Conservation (phyloP, 2,113 vertebrate genomes). For the Saccopteryx bilineata region DNA sequence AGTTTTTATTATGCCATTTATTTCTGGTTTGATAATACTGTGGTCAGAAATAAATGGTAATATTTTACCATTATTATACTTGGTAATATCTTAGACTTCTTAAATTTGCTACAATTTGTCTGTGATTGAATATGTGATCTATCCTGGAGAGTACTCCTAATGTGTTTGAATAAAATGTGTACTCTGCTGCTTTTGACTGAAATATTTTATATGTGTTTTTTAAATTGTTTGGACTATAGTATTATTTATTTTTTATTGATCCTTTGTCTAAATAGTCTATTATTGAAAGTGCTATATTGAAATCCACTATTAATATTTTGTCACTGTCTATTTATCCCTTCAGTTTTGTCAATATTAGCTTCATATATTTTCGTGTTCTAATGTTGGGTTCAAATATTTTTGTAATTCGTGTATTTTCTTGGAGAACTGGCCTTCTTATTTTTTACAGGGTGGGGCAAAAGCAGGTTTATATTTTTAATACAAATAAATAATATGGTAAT, state of each 20-base stretch:
- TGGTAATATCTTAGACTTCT: background rate
- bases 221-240: background rate
- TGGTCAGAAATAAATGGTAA: background rate
- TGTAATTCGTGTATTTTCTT: background rate
- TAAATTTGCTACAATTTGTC: background rate
- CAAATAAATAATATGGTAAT: too few relatives aligned
- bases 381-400: background rate
- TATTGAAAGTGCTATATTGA: background rate
- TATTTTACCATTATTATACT: background rate
- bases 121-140: background rate
- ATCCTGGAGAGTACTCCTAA: background rate
- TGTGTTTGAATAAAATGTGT: background rate
- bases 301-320: background rate
- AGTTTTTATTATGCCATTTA: background rate
- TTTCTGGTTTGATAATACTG: background rate
- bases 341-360: background rate
- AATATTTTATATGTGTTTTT: background rate
- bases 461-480: too few relatives aligned
- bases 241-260: background rate
- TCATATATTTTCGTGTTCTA: background rate
- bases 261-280: background rate
- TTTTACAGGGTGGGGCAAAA: background rate
- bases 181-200: background rate
- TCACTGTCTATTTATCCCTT: background rate
- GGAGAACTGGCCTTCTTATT: background rate